A percentile compares a stretch with the other conserved stretches of the same genome.
Evolutionary conservation across 2,113 vertebrate species (phyloP).

Genomic region (Zosterops japonicus): DNA sequence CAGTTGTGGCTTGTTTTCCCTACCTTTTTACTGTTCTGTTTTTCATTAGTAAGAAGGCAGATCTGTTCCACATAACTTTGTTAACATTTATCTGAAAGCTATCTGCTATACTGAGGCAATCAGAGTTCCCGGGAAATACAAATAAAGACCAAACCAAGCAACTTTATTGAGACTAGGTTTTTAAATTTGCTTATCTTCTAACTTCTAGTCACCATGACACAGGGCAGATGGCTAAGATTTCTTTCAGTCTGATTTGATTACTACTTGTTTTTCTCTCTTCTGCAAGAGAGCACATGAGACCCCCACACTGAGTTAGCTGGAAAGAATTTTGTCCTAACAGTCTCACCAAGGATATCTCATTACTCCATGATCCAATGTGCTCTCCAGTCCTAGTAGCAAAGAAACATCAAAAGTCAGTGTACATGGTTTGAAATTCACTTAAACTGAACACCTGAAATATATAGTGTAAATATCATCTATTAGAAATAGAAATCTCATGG

Average conservation of each 20-base stretch:
- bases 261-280: conserved; percentile 27
- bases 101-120: neutral
- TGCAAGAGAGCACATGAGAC: neutral
- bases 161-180: conserved; percentile 51
- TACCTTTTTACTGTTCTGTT: conserved; percentile 31
- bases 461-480: neutral
- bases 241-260: conserved; percentile 66
- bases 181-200: conserved; percentile 36
- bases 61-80: neutral
- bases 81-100: conserved; percentile 61
- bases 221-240: conserved; percentile 60
- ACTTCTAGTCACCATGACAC: conserved; percentile 44
- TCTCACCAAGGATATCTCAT: neutral
- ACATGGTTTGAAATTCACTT: neutral
- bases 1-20: conserved; percentile 7
- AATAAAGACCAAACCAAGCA: conserved; percentile 52
- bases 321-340: neutral
- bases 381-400: neutral
- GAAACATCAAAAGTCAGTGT: neutral
- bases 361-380: neutral
- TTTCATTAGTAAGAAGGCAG: conserved; percentile 34
- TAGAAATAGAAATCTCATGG: neutral
- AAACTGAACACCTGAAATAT: neutral
- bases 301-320: neutral
- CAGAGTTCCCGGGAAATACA: neutral